phyloP scores from a whole-genome alignment of 2,113 vertebrate genomes.

The Albula goreensis region DNA sequence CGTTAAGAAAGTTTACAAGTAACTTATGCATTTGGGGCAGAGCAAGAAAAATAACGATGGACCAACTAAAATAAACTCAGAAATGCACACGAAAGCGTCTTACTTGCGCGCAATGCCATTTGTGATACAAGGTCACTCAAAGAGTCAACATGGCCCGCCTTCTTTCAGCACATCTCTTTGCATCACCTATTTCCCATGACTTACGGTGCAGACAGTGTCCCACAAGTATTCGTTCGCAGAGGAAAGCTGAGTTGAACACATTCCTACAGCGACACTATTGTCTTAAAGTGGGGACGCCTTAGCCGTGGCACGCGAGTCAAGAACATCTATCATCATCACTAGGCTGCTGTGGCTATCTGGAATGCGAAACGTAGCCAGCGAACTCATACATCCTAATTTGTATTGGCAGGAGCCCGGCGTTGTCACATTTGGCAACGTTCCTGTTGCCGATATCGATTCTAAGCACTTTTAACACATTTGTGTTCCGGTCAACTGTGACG shows the following conservation, averaged over 20 bases:
- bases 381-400: too few species aligned
- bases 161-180: too few species aligned
- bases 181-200: too few species aligned
- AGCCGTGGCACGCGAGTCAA: neutral
- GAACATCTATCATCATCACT: neutral
- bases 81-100: neutral
- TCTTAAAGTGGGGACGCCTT: neutral
- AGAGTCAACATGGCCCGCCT: neutral
- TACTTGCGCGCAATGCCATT: neutral
- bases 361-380: neutral
- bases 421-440: neutral
- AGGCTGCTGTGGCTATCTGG: neutral
- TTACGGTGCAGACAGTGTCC: too few species aligned
- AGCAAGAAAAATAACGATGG: neutral
- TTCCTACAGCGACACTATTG: neutral
- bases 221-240: neutral
- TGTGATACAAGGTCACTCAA: neutral
- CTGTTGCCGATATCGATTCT: neutral
- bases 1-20: conserved; percentile 13
- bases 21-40: neutral
- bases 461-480: neutral
- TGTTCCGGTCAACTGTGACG: neutral
- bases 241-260: neutral
- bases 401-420: too few species aligned
- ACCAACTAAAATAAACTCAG: conserved; percentile 16